phyloP scores from a whole-genome alignment of 2,888 invertebrate genomes.

The Nemapogon koenigi region DNA sequence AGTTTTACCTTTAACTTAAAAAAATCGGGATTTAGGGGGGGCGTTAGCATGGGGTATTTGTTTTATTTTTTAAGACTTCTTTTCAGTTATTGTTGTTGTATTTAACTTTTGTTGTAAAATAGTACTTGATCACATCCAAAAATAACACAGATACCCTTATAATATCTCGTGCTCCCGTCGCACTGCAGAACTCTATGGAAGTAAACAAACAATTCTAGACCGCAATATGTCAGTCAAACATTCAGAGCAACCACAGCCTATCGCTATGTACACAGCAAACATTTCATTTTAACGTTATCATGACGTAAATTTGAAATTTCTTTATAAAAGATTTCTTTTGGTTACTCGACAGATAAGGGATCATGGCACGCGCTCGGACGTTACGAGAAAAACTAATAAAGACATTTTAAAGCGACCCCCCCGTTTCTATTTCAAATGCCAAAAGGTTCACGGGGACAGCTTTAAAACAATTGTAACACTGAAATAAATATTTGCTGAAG shows the following conservation, averaged over 20 bases:
- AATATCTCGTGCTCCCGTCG: too few species aligned
- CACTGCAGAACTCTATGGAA: too few species aligned
- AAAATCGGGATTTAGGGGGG: too few species aligned
- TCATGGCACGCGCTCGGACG: constrained; percentile 1
- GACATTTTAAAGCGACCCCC: constrained; percentile 19
- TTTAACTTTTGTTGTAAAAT: too few species aligned
- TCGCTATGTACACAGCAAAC: not conserved
- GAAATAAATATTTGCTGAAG: constrained; percentile 32
- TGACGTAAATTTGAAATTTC: not conserved
- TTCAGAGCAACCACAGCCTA: not conserved
- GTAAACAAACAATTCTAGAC: too few species aligned
- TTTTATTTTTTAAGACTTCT: too few species aligned
- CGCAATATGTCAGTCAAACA: too few species aligned
- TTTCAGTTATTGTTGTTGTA: too few species aligned
- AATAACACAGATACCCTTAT: too few species aligned
- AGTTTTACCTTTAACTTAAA: too few species aligned
- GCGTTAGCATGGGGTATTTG: too few species aligned
- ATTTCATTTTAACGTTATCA: not conserved
- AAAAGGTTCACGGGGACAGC: constrained; percentile 15
- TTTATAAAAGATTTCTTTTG: constrained; percentile 2
- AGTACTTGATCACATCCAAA: too few species aligned
- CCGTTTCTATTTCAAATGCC: constrained; percentile 22
- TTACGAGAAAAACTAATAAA: constrained; percentile 16
- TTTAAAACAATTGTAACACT: constrained; percentile 28
- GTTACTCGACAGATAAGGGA: constrained; percentile 4